Evolutionary conservation across 2,113 vertebrate species (phyloP).

Genomic region (Microtus pennsylvanicus): DNA sequence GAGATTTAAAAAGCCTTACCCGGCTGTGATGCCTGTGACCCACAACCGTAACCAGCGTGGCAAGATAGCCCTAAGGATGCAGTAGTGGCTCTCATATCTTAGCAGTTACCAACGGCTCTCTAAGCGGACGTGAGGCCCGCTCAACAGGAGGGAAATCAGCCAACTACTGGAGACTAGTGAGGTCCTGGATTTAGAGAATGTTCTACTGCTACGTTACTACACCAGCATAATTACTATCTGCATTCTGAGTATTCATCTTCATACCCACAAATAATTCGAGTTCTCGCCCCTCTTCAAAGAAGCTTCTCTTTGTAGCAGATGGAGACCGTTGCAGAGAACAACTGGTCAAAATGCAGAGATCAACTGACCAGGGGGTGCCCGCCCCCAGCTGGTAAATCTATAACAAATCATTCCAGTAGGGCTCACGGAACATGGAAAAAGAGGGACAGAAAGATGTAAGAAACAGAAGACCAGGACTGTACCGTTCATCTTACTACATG

Average conservation of each 20-base stretch:
- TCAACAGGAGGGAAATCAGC: neutral
- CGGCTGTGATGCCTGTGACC: neutral
- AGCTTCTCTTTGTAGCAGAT: neutral
- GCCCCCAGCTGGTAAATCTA: neutral
- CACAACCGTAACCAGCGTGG: neutral
- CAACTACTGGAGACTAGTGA: neutral
- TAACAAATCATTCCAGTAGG: neutral
- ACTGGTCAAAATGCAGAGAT: neutral
- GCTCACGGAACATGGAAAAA: neutral
- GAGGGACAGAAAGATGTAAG: neutral
- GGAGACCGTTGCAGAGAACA: neutral
- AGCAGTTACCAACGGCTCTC: neutral
- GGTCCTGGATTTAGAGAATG: neutral
- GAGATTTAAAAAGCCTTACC: neutral
- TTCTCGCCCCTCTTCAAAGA: neutral
- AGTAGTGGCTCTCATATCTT: neutral
- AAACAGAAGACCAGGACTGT: neutral
- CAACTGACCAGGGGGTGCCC: neutral
- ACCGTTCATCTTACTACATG: too few relatives aligned
- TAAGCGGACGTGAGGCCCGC: neutral
- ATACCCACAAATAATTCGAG: neutral
- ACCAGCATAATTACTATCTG: neutral
- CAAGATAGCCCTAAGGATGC: neutral
- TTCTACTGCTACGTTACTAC: neutral
- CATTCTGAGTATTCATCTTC: neutral